Evolutionary conservation across 2,113 vertebrate species (phyloP).

Genomic region (Connochaetes taurinus): DNA sequence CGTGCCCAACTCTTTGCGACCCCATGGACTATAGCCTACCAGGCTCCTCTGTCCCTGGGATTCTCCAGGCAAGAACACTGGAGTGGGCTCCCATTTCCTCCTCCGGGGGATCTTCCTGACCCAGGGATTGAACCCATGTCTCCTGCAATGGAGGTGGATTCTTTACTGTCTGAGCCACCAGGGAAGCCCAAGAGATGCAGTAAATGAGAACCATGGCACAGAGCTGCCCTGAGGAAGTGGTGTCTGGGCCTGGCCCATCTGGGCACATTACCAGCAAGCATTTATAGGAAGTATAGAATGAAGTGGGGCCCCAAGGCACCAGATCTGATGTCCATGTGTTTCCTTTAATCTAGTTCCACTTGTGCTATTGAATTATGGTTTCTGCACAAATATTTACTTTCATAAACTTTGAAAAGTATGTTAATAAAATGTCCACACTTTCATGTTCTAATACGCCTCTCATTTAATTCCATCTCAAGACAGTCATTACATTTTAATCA

Average conservation of each 20-base stretch:
- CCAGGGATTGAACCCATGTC: background rate
- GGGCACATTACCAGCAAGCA: background rate
- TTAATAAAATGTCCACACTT: background rate
- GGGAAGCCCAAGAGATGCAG: background rate
- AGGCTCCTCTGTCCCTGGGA: background rate
- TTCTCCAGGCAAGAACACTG: background rate
- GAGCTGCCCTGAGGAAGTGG: background rate
- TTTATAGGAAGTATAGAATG: background rate
- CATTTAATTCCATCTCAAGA: background rate
- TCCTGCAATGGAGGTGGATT: background rate
- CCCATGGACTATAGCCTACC: background rate
- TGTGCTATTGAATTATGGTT: background rate
- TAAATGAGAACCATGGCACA: rapidly evolving
- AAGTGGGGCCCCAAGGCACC: too few relatives aligned
- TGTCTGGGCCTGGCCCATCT: too few relatives aligned
- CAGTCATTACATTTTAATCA: background rate
- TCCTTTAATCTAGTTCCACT: background rate
- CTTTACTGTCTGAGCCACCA: background rate
- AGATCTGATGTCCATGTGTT: background rate
- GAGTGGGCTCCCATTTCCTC: background rate
- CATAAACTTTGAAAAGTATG: background rate
- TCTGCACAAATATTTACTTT: background rate
- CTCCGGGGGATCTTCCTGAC: background rate
- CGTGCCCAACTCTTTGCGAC: rapidly evolving
- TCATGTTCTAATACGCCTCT: background rate